These are phyloP conservation scores for Caradrina kadenii DNA, from an alignment of 2,888 invertebrate genomes.

Conservation along the genomic window DNA sequence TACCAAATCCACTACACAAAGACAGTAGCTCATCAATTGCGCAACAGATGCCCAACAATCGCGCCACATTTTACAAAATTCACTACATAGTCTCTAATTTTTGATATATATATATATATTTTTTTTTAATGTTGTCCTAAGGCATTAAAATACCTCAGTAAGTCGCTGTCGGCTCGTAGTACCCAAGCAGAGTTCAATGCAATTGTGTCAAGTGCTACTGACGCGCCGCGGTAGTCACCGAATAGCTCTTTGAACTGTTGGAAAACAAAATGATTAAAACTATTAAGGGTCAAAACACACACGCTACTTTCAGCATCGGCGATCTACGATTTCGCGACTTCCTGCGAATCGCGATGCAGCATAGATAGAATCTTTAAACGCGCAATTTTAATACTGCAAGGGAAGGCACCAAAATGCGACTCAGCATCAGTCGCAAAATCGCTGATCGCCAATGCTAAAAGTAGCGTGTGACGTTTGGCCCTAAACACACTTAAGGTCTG, in stretches of 20 bases:
- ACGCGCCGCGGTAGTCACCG: slow-evolving; percentile 90
- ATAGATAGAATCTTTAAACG: too few relatives aligned
- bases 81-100: slow-evolving; percentile 27
- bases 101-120: too few relatives aligned
- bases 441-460: too few relatives aligned
- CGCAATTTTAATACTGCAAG: too few relatives aligned
- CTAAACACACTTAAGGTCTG: too few relatives aligned
- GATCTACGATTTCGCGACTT: too few relatives aligned
- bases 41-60: background rate
- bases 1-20: background rate
- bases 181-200: slow-evolving; percentile 96
- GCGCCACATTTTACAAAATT: slow-evolving; percentile 10
- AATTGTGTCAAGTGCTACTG: slow-evolving; percentile 94
- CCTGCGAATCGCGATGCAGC: too few relatives aligned
- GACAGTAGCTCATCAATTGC: background rate
- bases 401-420: too few relatives aligned
- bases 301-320: too few relatives aligned
- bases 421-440: too few relatives aligned
- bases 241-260: slow-evolving; percentile 91
- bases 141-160: slow-evolving; percentile 79
- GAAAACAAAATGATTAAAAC: background rate
- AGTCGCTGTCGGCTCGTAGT: slow-evolving; percentile 88
- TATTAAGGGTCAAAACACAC: too few relatives aligned
- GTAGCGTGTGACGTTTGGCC: too few relatives aligned
- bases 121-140: slow-evolving; percentile 56